A percentile compares a stretch with the other conserved stretches of the same genome.
Evolutionary conservation across 2,888 invertebrate genomes (phyloP).

Genomic region (Brassicogethes aeneus): DNA sequence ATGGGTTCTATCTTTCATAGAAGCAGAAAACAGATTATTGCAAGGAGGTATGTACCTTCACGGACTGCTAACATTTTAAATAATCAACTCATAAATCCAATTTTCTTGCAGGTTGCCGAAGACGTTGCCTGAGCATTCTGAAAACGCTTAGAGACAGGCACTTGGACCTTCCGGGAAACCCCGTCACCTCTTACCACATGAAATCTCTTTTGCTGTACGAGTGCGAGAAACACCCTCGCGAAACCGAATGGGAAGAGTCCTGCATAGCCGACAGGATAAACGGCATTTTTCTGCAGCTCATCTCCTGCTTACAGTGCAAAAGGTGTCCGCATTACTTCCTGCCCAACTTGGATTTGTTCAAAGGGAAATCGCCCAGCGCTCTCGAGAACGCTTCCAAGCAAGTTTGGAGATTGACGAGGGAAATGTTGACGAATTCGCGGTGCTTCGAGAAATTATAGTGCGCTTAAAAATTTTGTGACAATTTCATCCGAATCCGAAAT

Average conservation of each 20-base stretch:
- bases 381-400: conserved; percentile 74
- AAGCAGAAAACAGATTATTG: conserved; percentile 67
- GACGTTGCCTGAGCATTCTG: conserved; percentile 63
- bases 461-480: too few relatives aligned
- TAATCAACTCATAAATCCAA: neutral
- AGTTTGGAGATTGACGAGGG: conserved; percentile 69
- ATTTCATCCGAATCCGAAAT: neutral
- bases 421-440: conserved; percentile 68
- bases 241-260: conserved; percentile 73
- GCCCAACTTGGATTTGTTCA: conserved; percentile 71
- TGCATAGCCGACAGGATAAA: conserved; percentile 71
- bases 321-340: conserved; percentile 79
- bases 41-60: conserved; percentile 51
- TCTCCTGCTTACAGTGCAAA: conserved; percentile 75
- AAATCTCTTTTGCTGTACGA: conserved; percentile 72
- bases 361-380: conserved; percentile 65
- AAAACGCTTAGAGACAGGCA: conserved; percentile 73
- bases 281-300: conserved; percentile 73
- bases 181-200: conserved; percentile 68
- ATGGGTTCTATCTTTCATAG: conserved; percentile 70
- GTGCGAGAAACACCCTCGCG: conserved; percentile 77
- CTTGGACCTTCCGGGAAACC: conserved; percentile 64
- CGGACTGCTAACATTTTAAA: neutral
- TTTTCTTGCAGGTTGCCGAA: conserved; percentile 34
- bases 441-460: conserved; percentile 65